These are phyloP conservation scores for Antennarius striatus DNA, from an alignment of 2,113 vertebrate species.

Conservation along the genomic window DNA sequence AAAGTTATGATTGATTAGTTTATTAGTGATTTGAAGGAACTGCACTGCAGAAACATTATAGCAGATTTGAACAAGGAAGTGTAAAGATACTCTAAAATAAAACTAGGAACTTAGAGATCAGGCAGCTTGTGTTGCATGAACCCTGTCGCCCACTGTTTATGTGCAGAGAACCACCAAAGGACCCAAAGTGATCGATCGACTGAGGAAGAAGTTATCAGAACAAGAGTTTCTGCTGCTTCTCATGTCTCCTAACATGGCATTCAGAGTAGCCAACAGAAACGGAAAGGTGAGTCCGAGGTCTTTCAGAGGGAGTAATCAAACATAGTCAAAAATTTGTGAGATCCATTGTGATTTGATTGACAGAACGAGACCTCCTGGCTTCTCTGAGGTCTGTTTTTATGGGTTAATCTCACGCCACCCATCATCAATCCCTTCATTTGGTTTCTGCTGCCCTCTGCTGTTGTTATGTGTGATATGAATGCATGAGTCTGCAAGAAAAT, in stretches of 20 bases:
- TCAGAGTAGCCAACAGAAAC: constrained; percentile 89
- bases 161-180: constrained; percentile 90
- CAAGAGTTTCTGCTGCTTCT: constrained; percentile 92
- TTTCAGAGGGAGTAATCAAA: neutral
- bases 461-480: neutral
- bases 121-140: neutral
- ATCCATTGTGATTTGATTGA: neutral
- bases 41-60: neutral
- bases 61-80: neutral
- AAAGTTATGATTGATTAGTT: neutral
- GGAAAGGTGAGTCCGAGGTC: constrained; percentile 85
- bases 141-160: neutral
- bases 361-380: neutral
- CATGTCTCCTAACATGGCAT: constrained; percentile 94
- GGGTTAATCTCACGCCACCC: no score
- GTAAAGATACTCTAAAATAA: neutral
- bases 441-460: constrained; percentile 62
- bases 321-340: no score
- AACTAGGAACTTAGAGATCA: constrained; percentile 23
- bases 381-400: neutral
- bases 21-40: neutral
- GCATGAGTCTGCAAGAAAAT: neutral
- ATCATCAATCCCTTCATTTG: neutral
- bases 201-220: constrained; percentile 93
- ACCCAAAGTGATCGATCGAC: constrained; percentile 86